phyloP scores from a whole-genome alignment of 2,888 invertebrate species.

The Alitta virens region DNA sequence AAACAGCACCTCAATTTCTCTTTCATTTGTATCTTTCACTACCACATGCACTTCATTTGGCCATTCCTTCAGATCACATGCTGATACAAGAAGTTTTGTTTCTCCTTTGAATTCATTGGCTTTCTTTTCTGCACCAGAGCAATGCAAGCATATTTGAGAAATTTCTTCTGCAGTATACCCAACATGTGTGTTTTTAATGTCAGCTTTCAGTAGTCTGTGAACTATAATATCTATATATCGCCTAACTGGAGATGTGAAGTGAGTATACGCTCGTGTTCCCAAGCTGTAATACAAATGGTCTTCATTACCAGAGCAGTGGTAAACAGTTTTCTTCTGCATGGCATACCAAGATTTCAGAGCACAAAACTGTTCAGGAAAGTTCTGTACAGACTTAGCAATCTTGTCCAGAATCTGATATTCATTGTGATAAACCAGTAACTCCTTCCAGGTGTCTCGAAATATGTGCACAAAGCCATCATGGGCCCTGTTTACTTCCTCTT shows the following conservation, averaged over 20 bases:
- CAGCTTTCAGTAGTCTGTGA: slow-evolving; percentile 69
- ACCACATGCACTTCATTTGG: too few species aligned
- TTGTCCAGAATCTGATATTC: not conserved
- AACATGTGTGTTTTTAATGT: not conserved
- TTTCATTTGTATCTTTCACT: too few species aligned
- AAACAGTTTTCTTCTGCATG: slow-evolving; percentile 36
- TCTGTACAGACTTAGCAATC: not conserved
- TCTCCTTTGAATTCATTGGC: not conserved
- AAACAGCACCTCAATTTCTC: too few species aligned
- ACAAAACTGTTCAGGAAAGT: not conserved
- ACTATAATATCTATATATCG: slow-evolving; percentile 83
- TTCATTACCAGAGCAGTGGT: slow-evolving; percentile 46
- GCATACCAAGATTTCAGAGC: not conserved
- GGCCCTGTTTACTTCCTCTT: too few species aligned
- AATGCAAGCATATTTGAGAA: not conserved
- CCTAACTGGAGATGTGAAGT: slow-evolving; percentile 91
- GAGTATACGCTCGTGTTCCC: slow-evolving; percentile 82
- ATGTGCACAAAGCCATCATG: too few species aligned
- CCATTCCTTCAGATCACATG: not conserved
- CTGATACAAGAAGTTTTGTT: not conserved
- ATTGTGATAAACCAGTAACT: too few species aligned
- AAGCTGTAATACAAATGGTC: slow-evolving; percentile 73
- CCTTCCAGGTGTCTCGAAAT: not conserved
- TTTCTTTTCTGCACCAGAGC: not conserved
- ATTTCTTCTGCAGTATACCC: not conserved